phyloP scores from a whole-genome alignment of 2,113 vertebrate genomes.

The Apodemus speciosus region DNA sequence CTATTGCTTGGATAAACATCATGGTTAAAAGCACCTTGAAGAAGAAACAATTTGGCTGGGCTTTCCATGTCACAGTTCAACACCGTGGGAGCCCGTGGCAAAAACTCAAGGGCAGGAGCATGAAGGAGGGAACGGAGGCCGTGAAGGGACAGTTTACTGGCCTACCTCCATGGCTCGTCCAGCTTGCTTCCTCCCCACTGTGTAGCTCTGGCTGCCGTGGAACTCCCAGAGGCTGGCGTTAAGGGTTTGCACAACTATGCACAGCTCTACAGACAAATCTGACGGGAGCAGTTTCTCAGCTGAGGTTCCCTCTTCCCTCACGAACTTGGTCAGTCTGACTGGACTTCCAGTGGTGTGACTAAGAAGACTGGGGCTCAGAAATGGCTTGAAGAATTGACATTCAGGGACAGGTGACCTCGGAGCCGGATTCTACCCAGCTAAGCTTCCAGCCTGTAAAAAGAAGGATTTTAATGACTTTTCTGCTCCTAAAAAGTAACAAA shows the following conservation, averaged over 20 bases:
- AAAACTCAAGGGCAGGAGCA: background rate
- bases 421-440: background rate
- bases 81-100: background rate
- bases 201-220: background rate
- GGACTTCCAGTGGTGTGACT: background rate
- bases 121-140: too few species aligned
- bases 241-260: background rate
- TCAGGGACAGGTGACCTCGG: background rate
- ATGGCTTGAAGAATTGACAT: background rate
- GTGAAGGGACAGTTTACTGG: background rate
- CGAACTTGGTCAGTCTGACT: background rate
- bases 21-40: background rate
- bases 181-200: background rate
- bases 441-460: background rate
- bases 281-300: background rate
- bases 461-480: background rate
- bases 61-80: background rate
- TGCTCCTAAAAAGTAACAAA: background rate
- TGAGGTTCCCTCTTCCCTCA: background rate
- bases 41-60: background rate
- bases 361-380: background rate
- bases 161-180: background rate
- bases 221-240: background rate
- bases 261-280: background rate
- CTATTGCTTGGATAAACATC: background rate